Percentiles rank a stretch among this genome's conserved stretches.
phyloP scores from a whole-genome alignment of 2,888 invertebrate species.

The Rotaria socialis region DNA sequence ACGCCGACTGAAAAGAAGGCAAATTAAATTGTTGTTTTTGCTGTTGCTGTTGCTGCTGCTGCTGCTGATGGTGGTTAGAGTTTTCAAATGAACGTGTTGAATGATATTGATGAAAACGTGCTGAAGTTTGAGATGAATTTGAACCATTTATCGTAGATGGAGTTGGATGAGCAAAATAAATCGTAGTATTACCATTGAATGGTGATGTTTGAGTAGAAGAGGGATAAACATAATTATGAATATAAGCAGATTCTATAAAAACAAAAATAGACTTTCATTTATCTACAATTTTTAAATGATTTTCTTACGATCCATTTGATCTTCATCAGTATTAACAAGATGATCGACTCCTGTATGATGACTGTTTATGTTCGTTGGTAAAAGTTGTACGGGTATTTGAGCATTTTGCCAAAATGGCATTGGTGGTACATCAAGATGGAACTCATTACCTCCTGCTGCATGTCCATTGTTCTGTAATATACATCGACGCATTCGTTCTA shows the following conservation, averaged over 20 bases:
- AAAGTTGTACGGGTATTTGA: neutral
- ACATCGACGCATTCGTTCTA: slow-evolving; percentile 27
- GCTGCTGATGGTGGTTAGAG: neutral
- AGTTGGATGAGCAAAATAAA: neutral
- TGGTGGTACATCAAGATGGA: slow-evolving; percentile 4
- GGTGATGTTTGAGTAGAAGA: neutral
- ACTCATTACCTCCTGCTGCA: neutral
- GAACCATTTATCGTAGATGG: neutral
- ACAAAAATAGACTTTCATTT: neutral
- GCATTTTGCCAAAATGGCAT: neutral
- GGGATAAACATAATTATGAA: neutral
- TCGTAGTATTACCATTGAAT: neutral
- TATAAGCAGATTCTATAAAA: neutral
- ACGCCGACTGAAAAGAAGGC: too few relatives aligned
- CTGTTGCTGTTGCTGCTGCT: neutral
- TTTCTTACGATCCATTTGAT: slow-evolving; percentile 10
- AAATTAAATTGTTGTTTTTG: too few relatives aligned
- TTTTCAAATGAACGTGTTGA: neutral
- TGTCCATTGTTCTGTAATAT: neutral
- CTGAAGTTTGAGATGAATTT: neutral
- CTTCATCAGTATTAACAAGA: neutral
- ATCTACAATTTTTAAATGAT: neutral
- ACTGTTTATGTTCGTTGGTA: neutral
- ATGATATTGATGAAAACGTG: slow-evolving; percentile 22
- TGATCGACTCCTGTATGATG: neutral